These are phyloP conservation scores for Apodemus speciosus DNA, from an alignment of 2,113 vertebrate genomes.

Conservation along the genomic window DNA sequence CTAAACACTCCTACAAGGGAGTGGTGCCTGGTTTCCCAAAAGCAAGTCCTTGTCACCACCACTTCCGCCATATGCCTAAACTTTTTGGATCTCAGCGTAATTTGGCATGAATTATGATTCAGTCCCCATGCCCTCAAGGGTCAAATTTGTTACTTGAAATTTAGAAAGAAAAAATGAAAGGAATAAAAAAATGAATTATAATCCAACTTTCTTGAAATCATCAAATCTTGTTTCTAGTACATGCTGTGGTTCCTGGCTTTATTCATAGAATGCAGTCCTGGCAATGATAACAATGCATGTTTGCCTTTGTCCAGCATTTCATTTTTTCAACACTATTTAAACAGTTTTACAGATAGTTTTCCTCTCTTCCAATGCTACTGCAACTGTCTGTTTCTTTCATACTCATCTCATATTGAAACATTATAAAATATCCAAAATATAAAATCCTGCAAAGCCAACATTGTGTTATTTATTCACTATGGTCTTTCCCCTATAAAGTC, in stretches of 20 bases:
- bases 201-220: not conserved
- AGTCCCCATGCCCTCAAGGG: not conserved
- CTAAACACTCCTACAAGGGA: not conserved
- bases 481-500: not conserved
- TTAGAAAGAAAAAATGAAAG: constrained; percentile 33
- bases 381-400: constrained; percentile 25
- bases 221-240: not conserved
- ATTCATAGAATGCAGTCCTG: not conserved
- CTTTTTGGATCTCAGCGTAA: not conserved
- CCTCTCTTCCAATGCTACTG: not conserved
- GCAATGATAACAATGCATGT: not conserved
- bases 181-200: not conserved
- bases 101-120: constrained; percentile 23
- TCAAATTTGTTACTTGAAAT: not conserved
- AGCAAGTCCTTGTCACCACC: not conserved
- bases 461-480: not conserved
- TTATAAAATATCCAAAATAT: not conserved
- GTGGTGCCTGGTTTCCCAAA: constrained; percentile 18
- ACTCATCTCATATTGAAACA: not conserved
- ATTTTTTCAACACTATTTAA: not conserved
- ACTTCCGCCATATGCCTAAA: not conserved
- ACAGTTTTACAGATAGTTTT: not conserved
- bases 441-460: not conserved
- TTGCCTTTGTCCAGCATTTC: not conserved
- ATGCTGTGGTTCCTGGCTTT: not conserved